phyloP scores from a whole-genome alignment of 2,113 vertebrate species.

The Mesoclemmys tuberculata region DNA sequence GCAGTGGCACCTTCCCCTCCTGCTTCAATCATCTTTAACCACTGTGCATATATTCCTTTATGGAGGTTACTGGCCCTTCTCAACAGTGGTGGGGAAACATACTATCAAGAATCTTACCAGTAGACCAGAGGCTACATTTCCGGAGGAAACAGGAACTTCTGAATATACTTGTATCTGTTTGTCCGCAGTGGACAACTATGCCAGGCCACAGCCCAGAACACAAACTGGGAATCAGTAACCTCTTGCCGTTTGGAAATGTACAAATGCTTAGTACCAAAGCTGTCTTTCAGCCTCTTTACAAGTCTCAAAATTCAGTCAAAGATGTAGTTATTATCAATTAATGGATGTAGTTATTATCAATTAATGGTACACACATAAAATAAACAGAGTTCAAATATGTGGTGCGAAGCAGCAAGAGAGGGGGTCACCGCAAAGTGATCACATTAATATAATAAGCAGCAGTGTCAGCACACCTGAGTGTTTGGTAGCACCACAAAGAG shows the following conservation, averaged over 20 bases:
- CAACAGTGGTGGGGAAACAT: background rate
- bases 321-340: slow-evolving; percentile 52
- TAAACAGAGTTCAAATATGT: slow-evolving; percentile 37
- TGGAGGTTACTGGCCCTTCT: background rate
- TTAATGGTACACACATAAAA: slow-evolving; percentile 25
- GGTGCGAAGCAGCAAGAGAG: slow-evolving; percentile 1
- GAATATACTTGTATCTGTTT: rapidly evolving
- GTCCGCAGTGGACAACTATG: background rate
- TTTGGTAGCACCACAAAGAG: rapidly evolving
- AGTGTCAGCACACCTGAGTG: background rate
- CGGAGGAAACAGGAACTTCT: background rate
- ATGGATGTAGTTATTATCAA: slow-evolving; percentile 43
- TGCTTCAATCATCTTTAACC: background rate
- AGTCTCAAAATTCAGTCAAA: slow-evolving; percentile 56
- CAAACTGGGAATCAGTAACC: background rate
- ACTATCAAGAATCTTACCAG: background rate
- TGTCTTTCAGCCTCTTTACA: slow-evolving; percentile 38
- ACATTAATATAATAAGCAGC: background rate
- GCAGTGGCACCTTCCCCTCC: background rate
- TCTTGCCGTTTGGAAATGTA: background rate
- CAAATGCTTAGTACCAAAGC: background rate
- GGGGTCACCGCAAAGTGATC: background rate
- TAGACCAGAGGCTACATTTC: background rate
- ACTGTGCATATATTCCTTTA: background rate
- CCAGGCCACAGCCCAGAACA: background rate